Percentiles rank a stretch among this genome's conserved stretches.
phyloP scores from a whole-genome alignment of 35 echinoderm and acorn worm species.

The Holothuria glaberrima region DNA sequence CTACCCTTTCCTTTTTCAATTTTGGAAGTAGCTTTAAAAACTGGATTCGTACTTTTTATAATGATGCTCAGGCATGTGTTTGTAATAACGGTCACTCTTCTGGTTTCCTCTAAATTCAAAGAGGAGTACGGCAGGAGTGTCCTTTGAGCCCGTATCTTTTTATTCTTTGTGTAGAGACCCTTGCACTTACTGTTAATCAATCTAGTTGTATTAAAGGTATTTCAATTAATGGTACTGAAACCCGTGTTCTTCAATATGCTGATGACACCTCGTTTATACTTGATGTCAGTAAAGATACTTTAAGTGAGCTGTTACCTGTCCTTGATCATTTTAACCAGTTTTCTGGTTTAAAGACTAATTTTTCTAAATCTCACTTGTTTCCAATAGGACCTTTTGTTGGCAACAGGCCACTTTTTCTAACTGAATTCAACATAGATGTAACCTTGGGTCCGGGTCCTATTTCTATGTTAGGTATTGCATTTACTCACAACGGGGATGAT shows the following conservation, averaged over 20 bases:
- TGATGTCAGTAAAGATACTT: neutral
- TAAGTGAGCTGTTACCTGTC: neutral
- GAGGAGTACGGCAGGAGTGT: neutral
- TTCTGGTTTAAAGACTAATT: neutral
- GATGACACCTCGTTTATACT: slow-evolving; percentile 5
- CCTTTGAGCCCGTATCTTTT: neutral
- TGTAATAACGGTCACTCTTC: neutral
- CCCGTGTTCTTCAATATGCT: neutral
- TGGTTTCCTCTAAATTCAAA: neutral
- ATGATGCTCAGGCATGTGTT: neutral
- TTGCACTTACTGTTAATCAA: neutral
- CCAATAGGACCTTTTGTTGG: neutral
- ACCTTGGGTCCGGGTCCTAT: neutral
- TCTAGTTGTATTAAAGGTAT: neutral
- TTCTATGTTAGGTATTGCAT: neutral
- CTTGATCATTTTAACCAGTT: neutral
- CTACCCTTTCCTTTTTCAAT: neutral
- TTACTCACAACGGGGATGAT: neutral
- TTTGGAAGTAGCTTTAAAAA: neutral
- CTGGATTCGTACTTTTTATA: too few species aligned
- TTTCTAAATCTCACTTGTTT: neutral
- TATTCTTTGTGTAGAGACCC: neutral
- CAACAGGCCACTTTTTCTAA: neutral
- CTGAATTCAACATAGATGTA: neutral
- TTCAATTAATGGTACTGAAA: neutral